Base-by-base conservation (phyloP, 2,113 vertebrate genomes). In the Otis tarda region DNA sequence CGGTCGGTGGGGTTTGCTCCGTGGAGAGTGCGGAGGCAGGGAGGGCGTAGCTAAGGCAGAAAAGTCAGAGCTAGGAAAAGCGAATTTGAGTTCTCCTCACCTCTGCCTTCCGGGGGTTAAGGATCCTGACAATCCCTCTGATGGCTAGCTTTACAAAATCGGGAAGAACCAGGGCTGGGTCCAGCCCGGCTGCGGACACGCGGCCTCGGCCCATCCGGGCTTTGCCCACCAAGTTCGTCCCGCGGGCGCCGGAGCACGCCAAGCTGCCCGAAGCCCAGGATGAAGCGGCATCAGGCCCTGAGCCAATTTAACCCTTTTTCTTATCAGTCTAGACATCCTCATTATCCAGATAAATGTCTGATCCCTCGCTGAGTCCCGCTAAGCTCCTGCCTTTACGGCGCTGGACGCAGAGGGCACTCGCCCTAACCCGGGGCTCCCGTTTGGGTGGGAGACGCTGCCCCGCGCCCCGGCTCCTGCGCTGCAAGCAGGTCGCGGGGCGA, bases 261-360 rank as follows among this genome's bases (percentile, higher is more conserved):
- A 2, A 13, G 33, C 70, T 9, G 17, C 3, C 0, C 19, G 19
- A 39, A 30, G n/a, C 10, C 2, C 24, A 3, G 6, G 0, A 9
- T 1, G 52, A 5, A 22, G 90, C 79, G 82, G 94, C 56, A 87
- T 94, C 47, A 6, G 85, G 69, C 90, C 88, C 86, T 90, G 95
- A 97, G 96, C 92, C 88, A 89, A 93, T 93, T 92, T 80, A 87
- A 92, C 92, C 89, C 94, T 95, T 93, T 91, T 91, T 89, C 93
- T 95, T 92, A 96, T 90, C 83, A 95, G 95, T 96, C 96, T 95
- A 94, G 95, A 96, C 95, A 87, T 61, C 95, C 95, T 95, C 94
- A 24, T 97, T 94, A 97, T 96, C 96, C 96, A 94, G 94, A 89
- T 97, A 77, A 96, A 80, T 21, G 95, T 96, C 96, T 97, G 95